Evolutionary conservation across 2,113 vertebrate species (phyloP).

Genomic region (Prochilodus magdalenae): DNA sequence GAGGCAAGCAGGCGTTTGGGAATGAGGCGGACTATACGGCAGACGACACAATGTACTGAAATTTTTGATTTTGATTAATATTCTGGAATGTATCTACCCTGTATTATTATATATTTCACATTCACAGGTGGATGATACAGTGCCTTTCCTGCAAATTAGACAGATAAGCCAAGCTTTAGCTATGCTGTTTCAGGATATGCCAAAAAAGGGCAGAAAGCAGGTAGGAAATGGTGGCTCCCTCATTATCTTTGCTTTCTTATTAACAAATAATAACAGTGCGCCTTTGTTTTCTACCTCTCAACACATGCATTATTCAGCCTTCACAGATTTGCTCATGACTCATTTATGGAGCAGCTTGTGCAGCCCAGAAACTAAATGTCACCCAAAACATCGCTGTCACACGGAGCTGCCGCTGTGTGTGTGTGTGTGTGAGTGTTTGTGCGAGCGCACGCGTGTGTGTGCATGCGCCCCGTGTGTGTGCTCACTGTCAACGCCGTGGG

Average conservation of each 20-base stretch:
- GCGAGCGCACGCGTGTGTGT: conserved; percentile 14
- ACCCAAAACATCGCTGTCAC: conserved; percentile 72
- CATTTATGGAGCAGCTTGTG: conserved; percentile 80
- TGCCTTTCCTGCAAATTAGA: not conserved
- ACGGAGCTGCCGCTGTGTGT: conserved; percentile 40
- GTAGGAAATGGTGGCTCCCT: conserved; percentile 73
- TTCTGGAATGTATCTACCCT: no score
- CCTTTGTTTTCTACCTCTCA: conserved; percentile 78
- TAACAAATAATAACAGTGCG: conserved; percentile 81
- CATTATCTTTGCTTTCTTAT: conserved; percentile 78
- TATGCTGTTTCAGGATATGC: not conserved
- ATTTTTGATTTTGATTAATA: no score
- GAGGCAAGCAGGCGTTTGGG: no score
- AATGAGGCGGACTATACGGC: no score
- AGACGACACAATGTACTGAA: no score
- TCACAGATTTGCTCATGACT: conserved; percentile 82
- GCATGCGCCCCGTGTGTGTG: conserved; percentile 16
- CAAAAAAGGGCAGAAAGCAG: conserved; percentile 37
- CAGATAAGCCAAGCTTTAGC: not conserved
- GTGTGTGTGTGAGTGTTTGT: not conserved
- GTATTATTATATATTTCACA: no score
- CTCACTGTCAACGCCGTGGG: conserved; percentile 41
- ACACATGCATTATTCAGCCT: conserved; percentile 80
- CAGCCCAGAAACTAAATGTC: conserved; percentile 78
- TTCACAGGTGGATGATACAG: no score